Evolutionary conservation across 2,797 vertebrate genomes (phyloP).

Genomic region (Arrhamphus sclerolepis): DNA sequence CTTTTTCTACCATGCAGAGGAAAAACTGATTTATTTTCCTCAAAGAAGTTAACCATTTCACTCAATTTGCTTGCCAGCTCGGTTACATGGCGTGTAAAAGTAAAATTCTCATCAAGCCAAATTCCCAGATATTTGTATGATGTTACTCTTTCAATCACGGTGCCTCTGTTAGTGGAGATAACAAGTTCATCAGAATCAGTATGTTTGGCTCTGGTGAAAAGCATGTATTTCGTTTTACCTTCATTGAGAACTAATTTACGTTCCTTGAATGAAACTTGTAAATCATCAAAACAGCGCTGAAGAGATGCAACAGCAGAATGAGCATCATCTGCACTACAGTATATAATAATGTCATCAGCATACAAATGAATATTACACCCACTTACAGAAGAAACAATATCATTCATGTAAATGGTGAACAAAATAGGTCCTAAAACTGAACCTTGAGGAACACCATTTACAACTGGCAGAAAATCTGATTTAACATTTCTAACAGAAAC

Average conservation of each 20-base stretch:
- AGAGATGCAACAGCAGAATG: not conserved
- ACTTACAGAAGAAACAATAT: conserved; percentile 1
- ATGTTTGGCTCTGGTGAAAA: not conserved
- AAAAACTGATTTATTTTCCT: not conserved
- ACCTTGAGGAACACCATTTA: conserved; percentile 5
- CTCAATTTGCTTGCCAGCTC: not conserved
- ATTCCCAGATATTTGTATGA: conserved; percentile 5
- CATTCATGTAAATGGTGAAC: conserved; percentile 9
- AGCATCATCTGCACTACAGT: not conserved
- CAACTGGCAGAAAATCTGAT: not conserved
- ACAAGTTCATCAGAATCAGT: not conserved
- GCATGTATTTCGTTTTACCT: not conserved
- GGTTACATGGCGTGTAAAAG: not conserved
- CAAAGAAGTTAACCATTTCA: not conserved
- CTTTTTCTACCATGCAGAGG: not conserved
- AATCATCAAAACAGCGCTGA: not conserved
- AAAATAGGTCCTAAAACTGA: not conserved
- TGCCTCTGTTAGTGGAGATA: not conserved
- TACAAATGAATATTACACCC: conserved; percentile 3
- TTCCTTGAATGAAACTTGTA: not conserved
- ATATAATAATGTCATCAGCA: conserved; percentile 11
- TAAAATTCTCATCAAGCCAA: not conserved
- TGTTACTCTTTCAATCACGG: not conserved
- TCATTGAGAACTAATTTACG: conserved; percentile 10
- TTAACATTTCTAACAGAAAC: not conserved